phyloP scores from a whole-genome alignment of 1,140 invertebrate genomes.

The Rhizoglyphus robini region DNA sequence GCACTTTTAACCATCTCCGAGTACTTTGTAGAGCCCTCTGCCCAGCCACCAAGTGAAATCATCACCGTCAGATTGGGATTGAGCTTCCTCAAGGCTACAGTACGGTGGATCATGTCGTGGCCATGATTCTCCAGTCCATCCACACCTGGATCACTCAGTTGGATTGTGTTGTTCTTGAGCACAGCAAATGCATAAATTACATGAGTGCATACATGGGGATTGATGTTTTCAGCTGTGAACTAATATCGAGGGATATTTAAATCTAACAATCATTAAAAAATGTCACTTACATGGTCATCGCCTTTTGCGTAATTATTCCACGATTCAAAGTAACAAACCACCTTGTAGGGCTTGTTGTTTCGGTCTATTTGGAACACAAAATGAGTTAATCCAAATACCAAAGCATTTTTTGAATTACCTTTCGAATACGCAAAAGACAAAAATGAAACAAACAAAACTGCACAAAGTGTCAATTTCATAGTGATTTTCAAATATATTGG shows the following conservation, averaged over 20 bases:
- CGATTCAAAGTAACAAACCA: constrained; percentile 52
- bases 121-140: too few species aligned
- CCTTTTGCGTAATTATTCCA: constrained; percentile 53
- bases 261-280: constrained; percentile 39
- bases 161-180: constrained; percentile 40
- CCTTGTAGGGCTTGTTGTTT: constrained; percentile 18
- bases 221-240: constrained; percentile 1
- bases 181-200: constrained; percentile 42
- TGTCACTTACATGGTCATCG: constrained; percentile 58
- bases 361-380: too few species aligned
- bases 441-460: background rate
- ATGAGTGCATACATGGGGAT: constrained; percentile 38
- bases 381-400: too few species aligned
- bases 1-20: constrained; percentile 51
- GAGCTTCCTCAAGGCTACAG: constrained; percentile 37
- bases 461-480: background rate
- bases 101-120: constrained; percentile 48
- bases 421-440: background rate
- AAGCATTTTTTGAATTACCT: too few species aligned
- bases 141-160: constrained; percentile 44
- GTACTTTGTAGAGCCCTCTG: constrained; percentile 58
- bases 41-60: constrained; percentile 64
- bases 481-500: too few species aligned
- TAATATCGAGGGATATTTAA: background rate
- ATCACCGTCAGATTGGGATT: constrained; percentile 49